Evolutionary conservation across 2,888 invertebrate genomes (phyloP).

Genomic region (Caenorhabditis parvicauda): DNA sequence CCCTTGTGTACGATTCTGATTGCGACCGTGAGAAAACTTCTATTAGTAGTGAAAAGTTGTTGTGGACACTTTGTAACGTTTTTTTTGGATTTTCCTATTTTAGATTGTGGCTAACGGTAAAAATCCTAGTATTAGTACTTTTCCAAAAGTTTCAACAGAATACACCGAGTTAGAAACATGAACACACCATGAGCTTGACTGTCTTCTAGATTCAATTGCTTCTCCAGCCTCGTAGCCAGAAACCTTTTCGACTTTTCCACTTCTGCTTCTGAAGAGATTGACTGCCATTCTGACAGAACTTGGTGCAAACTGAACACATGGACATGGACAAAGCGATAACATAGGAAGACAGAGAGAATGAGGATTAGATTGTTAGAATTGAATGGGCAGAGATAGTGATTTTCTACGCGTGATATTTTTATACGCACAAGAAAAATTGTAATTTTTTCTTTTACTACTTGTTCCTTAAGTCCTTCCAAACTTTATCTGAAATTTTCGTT

Average conservation of each 20-base stretch:
- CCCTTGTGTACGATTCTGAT: background rate
- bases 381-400: background rate
- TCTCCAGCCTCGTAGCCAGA: conserved; percentile 18
- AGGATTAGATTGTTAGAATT: background rate
- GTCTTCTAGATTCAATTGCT: conserved; percentile 13
- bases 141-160: too few relatives aligned
- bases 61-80: too few relatives aligned
- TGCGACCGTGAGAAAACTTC: background rate
- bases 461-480: too few relatives aligned
- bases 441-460: too few relatives aligned
- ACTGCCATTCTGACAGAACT: conserved; percentile 15
- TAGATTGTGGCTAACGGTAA: too few relatives aligned
- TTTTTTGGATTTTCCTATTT: too few relatives aligned
- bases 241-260: conserved; percentile 23
- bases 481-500: too few relatives aligned
- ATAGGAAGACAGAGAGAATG: background rate
- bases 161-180: too few relatives aligned
- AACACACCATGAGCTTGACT: too few relatives aligned
- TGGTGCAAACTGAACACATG: conserved; percentile 31
- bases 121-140: too few relatives aligned
- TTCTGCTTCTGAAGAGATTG: conserved; percentile 4
- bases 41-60: background rate
- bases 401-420: too few relatives aligned
- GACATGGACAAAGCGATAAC: background rate
- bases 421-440: too few relatives aligned